These are phyloP conservation scores for Hirudinaria manillensis DNA, from an alignment of 2,888 invertebrate species.

Conservation along the genomic window DNA sequence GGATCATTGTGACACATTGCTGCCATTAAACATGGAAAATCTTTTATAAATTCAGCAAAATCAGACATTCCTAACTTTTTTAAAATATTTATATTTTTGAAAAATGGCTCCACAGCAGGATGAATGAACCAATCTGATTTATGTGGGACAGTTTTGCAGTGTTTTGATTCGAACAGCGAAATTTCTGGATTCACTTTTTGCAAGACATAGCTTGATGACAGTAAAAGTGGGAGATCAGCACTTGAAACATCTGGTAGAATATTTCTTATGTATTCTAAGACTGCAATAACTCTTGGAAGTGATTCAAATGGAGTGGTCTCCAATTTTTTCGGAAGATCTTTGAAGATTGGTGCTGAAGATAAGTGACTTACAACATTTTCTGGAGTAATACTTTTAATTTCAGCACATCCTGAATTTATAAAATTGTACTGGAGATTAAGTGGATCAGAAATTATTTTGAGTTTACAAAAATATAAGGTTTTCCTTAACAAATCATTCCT, in stretches of 20 bases:
- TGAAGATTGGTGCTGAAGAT: not conserved
- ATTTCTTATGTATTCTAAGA: constrained; percentile 1
- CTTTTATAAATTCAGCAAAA: not conserved
- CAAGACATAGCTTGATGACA: not conserved
- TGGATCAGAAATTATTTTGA: not conserved
- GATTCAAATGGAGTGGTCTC: not conserved
- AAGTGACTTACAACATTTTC: not conserved
- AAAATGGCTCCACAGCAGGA: not conserved
- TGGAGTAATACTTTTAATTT: not conserved
- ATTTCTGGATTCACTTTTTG: not conserved
- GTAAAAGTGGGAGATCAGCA: not conserved
- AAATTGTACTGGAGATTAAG: not conserved
- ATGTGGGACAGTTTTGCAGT: not conserved
- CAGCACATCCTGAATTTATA: not conserved
- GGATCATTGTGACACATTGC: not conserved
- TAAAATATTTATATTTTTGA: not conserved
- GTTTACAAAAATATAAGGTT: not conserved
- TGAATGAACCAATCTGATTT: constrained; percentile 8
- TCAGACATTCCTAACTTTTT: not conserved
- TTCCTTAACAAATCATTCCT: too few relatives aligned
- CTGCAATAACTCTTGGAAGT: not conserved
- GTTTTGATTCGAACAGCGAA: not conserved
- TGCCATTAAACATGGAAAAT: not conserved
- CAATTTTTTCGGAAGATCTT: not conserved
- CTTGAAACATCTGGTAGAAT: not conserved